Conservation (phyloP, 2,113 vertebrate species). For the Xenus cinereus region DNA sequence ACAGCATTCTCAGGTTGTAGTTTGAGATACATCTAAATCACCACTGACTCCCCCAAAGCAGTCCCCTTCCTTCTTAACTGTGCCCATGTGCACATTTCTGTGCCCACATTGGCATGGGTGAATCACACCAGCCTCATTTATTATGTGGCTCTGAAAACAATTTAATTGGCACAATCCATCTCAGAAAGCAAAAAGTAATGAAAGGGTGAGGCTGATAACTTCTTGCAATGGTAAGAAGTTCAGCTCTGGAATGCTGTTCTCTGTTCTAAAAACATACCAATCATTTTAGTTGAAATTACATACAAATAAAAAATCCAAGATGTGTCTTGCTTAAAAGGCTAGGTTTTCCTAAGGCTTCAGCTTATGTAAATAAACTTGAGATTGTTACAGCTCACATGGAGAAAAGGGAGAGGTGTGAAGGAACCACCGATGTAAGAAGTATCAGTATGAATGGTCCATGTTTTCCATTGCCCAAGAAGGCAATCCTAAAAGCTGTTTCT, state of each 20-base stretch:
- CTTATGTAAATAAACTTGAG: not conserved
- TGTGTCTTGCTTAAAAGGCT: not conserved
- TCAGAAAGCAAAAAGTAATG: not conserved
- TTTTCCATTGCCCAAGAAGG: conserved; percentile 9
- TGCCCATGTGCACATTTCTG: not conserved
- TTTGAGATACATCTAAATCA: not conserved
- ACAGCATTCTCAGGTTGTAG: not conserved
- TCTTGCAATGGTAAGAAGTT: not conserved
- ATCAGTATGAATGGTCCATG: not conserved
- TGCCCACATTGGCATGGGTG: not conserved
- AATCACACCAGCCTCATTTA: not conserved
- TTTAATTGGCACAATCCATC: not conserved
- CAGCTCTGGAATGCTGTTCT: not conserved
- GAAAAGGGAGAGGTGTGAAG: not conserved
- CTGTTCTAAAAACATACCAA: not conserved
- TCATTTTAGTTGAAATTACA: not conserved
- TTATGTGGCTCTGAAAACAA: not conserved
- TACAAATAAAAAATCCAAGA: not conserved
- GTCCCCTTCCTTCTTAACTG: not conserved
- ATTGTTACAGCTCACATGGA: not conserved
- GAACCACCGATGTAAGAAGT: not conserved
- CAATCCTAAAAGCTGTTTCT: not conserved
- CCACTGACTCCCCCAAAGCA: not conserved
- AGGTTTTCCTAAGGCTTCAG: not conserved
- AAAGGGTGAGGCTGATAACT: not conserved